Evolutionary conservation across 2,888 invertebrate species (phyloP).

Genomic region (Brachyptera putata): DNA sequence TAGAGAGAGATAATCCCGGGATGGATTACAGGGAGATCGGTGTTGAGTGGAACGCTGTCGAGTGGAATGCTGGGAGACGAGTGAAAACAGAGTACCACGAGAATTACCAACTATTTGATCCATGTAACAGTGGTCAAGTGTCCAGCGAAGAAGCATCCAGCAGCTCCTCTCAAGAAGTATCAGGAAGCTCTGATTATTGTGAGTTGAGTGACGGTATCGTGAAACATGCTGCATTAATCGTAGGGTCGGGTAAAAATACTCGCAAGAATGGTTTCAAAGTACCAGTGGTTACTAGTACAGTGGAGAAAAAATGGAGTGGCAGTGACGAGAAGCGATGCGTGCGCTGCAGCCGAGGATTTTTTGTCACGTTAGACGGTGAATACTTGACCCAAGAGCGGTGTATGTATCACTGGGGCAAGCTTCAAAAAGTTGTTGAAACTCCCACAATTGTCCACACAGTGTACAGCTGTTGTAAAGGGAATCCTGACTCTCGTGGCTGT

Average conservation of each 20-base stretch:
- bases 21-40: conserved; percentile 32
- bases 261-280: conserved; percentile 49
- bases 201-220: not conserved
- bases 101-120: too few relatives aligned
- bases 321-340: conserved; percentile 51
- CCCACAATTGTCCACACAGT: conserved; percentile 28
- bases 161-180: conserved; percentile 25
- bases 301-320: conserved; percentile 21
- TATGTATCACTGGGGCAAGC: conserved; percentile 84
- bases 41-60: conserved; percentile 37
- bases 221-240: too few relatives aligned
- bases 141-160: conserved; percentile 35
- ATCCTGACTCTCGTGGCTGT: conserved; percentile 59
- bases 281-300: not conserved
- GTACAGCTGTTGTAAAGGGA: conserved; percentile 62
- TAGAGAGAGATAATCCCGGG: conserved; percentile 14
- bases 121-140: conserved; percentile 22
- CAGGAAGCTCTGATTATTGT: conserved; percentile 11
- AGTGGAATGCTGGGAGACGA: conserved; percentile 37
- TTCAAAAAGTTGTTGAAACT: conserved; percentile 44
- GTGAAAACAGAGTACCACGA: conserved; percentile 9
- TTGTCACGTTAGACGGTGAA: conserved; percentile 64
- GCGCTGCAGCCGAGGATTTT: conserved; percentile 68
- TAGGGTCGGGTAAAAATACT: conserved; percentile 49
- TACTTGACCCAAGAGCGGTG: conserved; percentile 73